These are phyloP conservation scores for Caradrina clavipalpis DNA, from an alignment of 2,888 invertebrate genomes.

Conservation along the genomic window DNA sequence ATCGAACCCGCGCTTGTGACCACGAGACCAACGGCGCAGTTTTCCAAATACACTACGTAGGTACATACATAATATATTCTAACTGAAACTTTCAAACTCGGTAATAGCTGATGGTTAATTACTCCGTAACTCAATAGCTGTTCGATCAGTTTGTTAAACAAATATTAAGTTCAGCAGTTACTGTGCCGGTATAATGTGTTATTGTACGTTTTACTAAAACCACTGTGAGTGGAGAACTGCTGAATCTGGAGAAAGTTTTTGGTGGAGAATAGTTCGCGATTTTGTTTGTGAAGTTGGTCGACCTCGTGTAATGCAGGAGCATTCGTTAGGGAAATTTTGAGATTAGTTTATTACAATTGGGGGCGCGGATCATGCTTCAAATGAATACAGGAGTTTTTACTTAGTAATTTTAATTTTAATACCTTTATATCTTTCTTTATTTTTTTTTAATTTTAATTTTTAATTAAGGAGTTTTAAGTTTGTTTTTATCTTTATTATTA, in stretches of 20 bases:
- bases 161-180: conserved; percentile 35
- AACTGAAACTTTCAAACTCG: conserved; percentile 32
- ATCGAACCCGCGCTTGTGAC: too few species aligned
- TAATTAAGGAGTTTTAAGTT: too few species aligned
- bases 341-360: too few species aligned
- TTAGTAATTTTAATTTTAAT: too few species aligned
- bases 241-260: conserved; percentile 8
- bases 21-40: too few species aligned
- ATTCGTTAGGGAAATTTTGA: too few species aligned
- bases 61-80: conserved; percentile 24
- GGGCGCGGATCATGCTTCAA: too few species aligned
- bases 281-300: conserved; percentile 1
- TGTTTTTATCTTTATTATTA: too few species aligned
- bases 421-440: too few species aligned
- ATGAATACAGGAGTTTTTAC: too few species aligned
- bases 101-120: conserved; percentile 55
- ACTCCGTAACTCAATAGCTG: conserved; percentile 50
- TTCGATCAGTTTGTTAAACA: conserved; percentile 51
- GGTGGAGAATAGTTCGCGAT: background rate
- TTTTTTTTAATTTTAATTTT: too few species aligned
- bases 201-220: conserved; percentile 32
- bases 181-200: conserved; percentile 13
- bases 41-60: conserved; percentile 20
- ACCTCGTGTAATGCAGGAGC: too few species aligned
- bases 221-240: conserved; percentile 11